Conservation (phyloP, 2,113 vertebrate species). For the Nothocercus nigrocapillus region DNA sequence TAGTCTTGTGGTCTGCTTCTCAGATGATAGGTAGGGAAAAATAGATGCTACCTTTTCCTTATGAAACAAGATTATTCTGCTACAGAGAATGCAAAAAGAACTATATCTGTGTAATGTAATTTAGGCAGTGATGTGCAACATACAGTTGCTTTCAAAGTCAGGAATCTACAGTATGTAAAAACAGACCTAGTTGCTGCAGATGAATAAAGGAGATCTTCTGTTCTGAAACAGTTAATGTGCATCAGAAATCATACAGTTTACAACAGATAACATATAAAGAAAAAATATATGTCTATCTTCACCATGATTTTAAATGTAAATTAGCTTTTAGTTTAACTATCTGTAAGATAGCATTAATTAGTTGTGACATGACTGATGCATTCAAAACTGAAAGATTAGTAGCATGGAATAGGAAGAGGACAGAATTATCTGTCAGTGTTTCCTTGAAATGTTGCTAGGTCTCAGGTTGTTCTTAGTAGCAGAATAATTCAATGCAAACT, state of each 20-base stretch:
- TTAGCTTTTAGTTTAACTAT: not conserved
- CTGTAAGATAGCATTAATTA: not conserved
- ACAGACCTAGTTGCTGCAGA: not conserved
- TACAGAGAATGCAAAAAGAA: not conserved
- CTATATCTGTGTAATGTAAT: not conserved
- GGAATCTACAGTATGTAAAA: not conserved
- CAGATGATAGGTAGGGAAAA: not conserved
- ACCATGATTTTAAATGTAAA: not conserved
- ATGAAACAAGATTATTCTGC: not conserved
- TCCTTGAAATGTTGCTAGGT: not conserved
- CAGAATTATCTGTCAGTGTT: not conserved
- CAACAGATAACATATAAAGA: not conserved
- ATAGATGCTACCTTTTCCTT: not conserved
- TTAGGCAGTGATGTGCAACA: not conserved
- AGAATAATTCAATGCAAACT: not conserved
- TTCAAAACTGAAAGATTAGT: not conserved
- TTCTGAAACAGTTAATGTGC: not conserved
- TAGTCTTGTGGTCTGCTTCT: not conserved
- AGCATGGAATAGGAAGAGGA: not conserved
- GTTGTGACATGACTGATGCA: not conserved
- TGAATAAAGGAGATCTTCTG: not conserved
- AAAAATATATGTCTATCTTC: not conserved
- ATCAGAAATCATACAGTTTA: not conserved
- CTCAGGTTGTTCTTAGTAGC: not conserved
- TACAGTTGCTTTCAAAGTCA: not conserved